Evolutionary conservation across 2,888 invertebrate species (phyloP).

Genomic region (Acleris literana): DNA sequence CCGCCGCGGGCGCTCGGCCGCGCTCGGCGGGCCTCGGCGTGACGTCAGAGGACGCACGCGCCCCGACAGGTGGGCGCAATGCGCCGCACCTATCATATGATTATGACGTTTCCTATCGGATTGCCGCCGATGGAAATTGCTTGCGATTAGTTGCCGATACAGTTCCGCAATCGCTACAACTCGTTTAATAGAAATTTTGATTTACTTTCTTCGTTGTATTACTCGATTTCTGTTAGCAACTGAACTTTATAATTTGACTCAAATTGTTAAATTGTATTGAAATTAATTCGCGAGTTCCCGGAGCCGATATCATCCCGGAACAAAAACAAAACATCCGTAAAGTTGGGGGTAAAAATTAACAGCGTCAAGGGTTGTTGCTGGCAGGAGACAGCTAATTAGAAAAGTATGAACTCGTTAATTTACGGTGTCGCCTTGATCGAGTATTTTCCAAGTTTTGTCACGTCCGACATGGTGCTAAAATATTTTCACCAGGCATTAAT

Average conservation of each 20-base stretch:
- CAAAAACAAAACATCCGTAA: slow-evolving; percentile 11
- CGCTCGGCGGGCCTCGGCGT: slow-evolving; percentile 49
- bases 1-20: slow-evolving; percentile 51
- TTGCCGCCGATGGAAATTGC: slow-evolving; percentile 63
- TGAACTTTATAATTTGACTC: slow-evolving; percentile 25
- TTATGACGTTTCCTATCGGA: slow-evolving; percentile 78
- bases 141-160: slow-evolving; percentile 51
- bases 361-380: slow-evolving; percentile 2
- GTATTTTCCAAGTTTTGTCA: not conserved
- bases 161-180: too few species aligned
- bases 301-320: slow-evolving; percentile 9
- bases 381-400: slow-evolving; percentile 12
- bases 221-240: too few species aligned
- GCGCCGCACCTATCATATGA: slow-evolving; percentile 79
- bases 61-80: slow-evolving; percentile 82
- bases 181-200: not conserved
- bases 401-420: slow-evolving; percentile 7
- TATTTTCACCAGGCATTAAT: not conserved
- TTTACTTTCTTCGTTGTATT: not conserved
- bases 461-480: not conserved
- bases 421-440: not conserved
- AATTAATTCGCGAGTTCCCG: slow-evolving; percentile 1
- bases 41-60: slow-evolving; percentile 81
- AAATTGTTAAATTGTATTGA: slow-evolving; percentile 22
- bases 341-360: slow-evolving; percentile 5